These are phyloP conservation scores for Nerophis lumbriciformis DNA, from an alignment of 2,113 vertebrate genomes.

Conservation along the genomic window DNA sequence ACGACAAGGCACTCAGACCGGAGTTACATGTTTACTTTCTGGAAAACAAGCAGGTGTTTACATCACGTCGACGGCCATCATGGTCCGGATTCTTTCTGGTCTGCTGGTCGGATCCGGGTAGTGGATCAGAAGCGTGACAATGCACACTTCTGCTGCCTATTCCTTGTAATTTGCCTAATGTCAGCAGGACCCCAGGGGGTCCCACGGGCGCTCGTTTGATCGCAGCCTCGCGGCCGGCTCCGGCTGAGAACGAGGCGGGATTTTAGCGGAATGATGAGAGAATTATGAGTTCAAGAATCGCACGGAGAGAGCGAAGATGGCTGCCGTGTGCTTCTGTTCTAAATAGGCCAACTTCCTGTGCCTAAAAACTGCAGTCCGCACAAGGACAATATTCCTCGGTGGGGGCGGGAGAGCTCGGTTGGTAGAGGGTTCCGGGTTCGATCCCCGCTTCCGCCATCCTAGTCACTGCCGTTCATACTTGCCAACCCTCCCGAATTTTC, in stretches of 20 bases:
- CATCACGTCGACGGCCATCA: constrained; percentile 17
- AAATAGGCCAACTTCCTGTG: neutral
- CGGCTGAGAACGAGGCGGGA: constrained; percentile 13
- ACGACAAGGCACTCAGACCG: constrained; percentile 36
- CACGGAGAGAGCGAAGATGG: constrained; percentile 1
- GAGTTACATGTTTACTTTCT: constrained; percentile 36
- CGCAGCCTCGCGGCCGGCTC: constrained; percentile 49
- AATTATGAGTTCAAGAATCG: constrained; percentile 25
- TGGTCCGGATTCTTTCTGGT: neutral
- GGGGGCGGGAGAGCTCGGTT: no score
- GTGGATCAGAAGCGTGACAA: neutral
- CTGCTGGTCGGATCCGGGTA: no score
- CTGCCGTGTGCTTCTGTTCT: neutral
- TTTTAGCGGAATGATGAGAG: constrained; percentile 14
- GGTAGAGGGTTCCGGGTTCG: no score
- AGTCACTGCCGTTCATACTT: no score
- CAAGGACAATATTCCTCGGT: constrained; percentile 18
- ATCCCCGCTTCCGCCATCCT: no score
- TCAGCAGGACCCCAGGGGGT: constrained; percentile 39
- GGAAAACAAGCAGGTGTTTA: constrained; percentile 27
- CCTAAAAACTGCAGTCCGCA: neutral
- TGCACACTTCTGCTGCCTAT: neutral
- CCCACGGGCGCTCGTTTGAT: constrained; percentile 49
- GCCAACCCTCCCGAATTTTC: no score
- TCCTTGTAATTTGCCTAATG: constrained; percentile 4